phyloP scores from a whole-genome alignment of 2,797 vertebrate genomes.

The Gambusia yucatana region DNA sequence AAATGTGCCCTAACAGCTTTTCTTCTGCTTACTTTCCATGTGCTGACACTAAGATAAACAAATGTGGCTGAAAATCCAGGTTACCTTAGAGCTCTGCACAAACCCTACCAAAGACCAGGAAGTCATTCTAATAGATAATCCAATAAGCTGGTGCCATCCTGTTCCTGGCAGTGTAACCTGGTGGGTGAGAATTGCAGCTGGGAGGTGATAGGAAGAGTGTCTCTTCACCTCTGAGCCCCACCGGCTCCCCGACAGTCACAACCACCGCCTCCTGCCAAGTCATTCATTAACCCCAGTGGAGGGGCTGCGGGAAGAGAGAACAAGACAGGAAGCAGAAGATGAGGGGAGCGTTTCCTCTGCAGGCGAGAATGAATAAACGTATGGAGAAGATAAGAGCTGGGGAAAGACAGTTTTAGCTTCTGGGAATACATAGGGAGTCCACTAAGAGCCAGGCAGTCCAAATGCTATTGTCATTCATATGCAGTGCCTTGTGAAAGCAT shows the following conservation, averaged over 20 bases:
- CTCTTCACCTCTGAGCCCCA: slow-evolving; percentile 64
- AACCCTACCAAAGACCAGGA: slow-evolving; percentile 59
- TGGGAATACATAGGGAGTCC: slow-evolving; percentile 23
- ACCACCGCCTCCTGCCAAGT: slow-evolving; percentile 67
- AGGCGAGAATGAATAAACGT: slow-evolving; percentile 62
- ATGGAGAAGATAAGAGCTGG: slow-evolving; percentile 37
- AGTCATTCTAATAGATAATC: slow-evolving; percentile 66
- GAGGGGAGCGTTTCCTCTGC: slow-evolving; percentile 54
- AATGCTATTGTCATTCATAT: slow-evolving; percentile 45
- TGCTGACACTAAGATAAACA: slow-evolving; percentile 46
- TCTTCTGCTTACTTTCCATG: slow-evolving; percentile 20
- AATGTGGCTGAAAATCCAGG: slow-evolving; percentile 42
- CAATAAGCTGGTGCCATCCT: slow-evolving; percentile 68
- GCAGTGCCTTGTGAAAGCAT: not conserved
- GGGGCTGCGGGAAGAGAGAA: slow-evolving; percentile 53
- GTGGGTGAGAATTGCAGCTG: slow-evolving; percentile 66
- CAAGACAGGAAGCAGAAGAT: slow-evolving; percentile 59
- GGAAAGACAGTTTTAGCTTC: slow-evolving; percentile 9
- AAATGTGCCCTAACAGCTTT: slow-evolving; percentile 17
- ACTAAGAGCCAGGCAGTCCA: slow-evolving; percentile 29
- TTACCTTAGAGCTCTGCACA: slow-evolving; percentile 33
- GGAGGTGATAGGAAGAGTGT: slow-evolving; percentile 72
- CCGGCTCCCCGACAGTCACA: slow-evolving; percentile 54
- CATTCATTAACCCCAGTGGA: slow-evolving; percentile 73
- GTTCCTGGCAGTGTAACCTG: slow-evolving; percentile 64